Conservation (phyloP, 2,113 vertebrate species). For the Forbesichthys agassizii region DNA sequence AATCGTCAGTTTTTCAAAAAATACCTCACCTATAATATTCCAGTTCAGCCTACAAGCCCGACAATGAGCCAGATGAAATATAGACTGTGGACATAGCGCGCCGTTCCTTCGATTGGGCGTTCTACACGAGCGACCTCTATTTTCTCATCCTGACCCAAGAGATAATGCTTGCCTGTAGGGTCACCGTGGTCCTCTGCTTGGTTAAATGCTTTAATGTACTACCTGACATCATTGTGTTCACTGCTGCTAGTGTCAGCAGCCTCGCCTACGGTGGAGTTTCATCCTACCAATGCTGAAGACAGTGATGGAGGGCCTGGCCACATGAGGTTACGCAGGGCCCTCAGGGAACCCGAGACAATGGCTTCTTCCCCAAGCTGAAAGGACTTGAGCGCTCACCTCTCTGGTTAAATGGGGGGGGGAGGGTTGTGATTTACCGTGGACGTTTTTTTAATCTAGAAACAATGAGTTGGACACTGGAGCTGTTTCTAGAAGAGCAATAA, state of each 20-base stretch:
- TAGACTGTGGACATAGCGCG: not conserved
- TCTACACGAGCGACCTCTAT: conserved; percentile 59
- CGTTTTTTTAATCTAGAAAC: conserved; percentile 65
- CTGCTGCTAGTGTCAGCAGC: conserved; percentile 24
- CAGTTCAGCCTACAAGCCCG: not conserved
- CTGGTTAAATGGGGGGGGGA: conserved; percentile 57
- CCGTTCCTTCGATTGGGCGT: conserved; percentile 22
- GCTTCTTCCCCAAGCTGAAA: conserved; percentile 31
- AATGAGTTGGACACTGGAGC: conserved; percentile 53
- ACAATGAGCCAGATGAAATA: not conserved
- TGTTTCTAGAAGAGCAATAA: conserved; percentile 51
- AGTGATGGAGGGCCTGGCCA: conserved; percentile 44
- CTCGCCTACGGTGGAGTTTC: not conserved
- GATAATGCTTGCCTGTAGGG: conserved; percentile 16
- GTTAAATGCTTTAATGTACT: conserved; percentile 60
- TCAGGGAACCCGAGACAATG: conserved; percentile 35
- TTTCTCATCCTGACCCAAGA: conserved; percentile 57
- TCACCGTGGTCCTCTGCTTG: conserved; percentile 34
- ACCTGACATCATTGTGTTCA: conserved; percentile 35
- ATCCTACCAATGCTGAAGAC: conserved; percentile 16
- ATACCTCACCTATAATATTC: not conserved
- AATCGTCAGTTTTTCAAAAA: too few species aligned
- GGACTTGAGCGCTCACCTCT: conserved; percentile 22
- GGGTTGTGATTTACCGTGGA: conserved; percentile 58
- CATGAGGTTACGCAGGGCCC: conserved; percentile 6